phyloP scores from a whole-genome alignment of 2,113 vertebrate species.

The Calyptommatus sinebrachiatus region DNA sequence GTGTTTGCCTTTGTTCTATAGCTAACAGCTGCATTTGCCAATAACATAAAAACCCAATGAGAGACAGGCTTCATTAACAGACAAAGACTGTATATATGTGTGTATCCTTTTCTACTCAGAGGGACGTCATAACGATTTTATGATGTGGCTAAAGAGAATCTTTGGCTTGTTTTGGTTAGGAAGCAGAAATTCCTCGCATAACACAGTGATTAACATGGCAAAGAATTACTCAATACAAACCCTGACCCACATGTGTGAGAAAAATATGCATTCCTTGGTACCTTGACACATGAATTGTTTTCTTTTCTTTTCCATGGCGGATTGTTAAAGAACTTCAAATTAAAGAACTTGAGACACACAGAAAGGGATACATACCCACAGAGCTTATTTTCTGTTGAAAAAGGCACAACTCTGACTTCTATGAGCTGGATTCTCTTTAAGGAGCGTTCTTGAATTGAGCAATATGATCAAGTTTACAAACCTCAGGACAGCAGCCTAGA shows the following conservation, averaged over 20 bases:
- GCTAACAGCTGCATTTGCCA: background rate
- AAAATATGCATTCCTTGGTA: constrained; percentile 42
- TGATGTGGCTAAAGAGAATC: constrained; percentile 44
- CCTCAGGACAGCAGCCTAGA: too few species aligned
- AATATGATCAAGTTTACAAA: too few species aligned
- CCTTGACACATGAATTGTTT: constrained; percentile 36
- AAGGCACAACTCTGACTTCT: constrained; percentile 30
- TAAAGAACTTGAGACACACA: background rate
- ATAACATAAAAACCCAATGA: background rate
- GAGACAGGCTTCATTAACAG: constrained; percentile 25
- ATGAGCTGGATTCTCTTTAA: constrained; percentile 38
- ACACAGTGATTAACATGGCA: constrained; percentile 45
- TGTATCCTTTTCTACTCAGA: constrained; percentile 33
- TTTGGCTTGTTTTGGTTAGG: constrained; percentile 50
- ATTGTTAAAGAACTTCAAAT: background rate
- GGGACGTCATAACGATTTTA: constrained; percentile 45
- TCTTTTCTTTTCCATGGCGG: constrained; percentile 28
- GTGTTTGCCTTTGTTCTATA: constrained; percentile 6
- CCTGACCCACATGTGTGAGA: constrained; percentile 34
- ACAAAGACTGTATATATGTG: background rate
- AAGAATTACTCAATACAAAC: constrained; percentile 50
- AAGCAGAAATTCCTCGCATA: constrained; percentile 60
- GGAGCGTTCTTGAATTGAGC: too few species aligned
- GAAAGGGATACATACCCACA: constrained; percentile 9
- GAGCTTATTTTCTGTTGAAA: constrained; percentile 31